phyloP scores from a whole-genome alignment of 2,888 invertebrate genomes.

The Idaea dimidiata region DNA sequence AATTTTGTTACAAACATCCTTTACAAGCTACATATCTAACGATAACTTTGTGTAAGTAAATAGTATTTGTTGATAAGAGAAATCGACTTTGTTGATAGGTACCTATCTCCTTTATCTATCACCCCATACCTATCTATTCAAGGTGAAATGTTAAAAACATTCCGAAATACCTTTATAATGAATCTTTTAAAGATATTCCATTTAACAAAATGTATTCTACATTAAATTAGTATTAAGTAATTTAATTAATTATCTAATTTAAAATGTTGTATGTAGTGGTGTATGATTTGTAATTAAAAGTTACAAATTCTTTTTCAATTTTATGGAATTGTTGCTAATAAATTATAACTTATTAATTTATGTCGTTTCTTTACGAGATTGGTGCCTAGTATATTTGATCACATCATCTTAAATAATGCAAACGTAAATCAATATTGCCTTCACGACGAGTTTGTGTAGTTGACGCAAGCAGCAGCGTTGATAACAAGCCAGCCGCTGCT shows the following conservation, averaged over 20 bases:
- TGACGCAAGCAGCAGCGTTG: too few relatives aligned
- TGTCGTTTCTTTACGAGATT: neutral
- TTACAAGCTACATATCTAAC: neutral
- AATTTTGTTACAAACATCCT: too few relatives aligned
- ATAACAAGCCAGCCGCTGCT: too few relatives aligned
- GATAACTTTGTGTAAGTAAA: neutral
- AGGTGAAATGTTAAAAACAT: neutral
- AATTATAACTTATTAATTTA: conserved; percentile 34
- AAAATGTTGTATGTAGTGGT: conserved; percentile 20
- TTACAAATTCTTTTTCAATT: conserved; percentile 45
- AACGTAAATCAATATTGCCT: too few relatives aligned
- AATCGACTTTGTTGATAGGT: neutral
- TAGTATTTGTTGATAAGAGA: conserved; percentile 3
- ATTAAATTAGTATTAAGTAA: neutral
- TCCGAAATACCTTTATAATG: too few relatives aligned
- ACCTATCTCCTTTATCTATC: neutral
- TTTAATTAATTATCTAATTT: conserved; percentile 15
- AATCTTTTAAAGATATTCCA: neutral
- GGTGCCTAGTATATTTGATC: too few relatives aligned
- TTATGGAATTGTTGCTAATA: conserved; percentile 64
- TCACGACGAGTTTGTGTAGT: too few relatives aligned
- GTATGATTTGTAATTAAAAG: conserved; percentile 21
- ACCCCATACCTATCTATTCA: neutral
- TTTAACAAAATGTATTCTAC: neutral
- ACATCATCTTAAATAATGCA: too few relatives aligned